A percentile compares a stretch with the other conserved stretches of the same genome.
Conservation (phyloP, 2,797 vertebrate species). For the Bradypus variegatus region DNA sequence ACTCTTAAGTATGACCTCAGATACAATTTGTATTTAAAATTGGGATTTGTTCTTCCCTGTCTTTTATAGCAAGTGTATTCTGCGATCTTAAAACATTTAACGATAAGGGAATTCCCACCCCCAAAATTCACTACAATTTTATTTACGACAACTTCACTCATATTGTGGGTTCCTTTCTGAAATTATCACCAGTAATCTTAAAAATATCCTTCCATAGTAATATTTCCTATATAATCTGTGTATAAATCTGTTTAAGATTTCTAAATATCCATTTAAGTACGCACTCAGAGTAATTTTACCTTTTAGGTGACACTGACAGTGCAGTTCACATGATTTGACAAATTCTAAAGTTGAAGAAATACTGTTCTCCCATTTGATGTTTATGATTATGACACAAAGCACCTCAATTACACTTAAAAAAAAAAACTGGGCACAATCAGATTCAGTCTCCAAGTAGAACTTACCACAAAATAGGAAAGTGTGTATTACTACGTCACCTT, state of each 20-base stretch:
- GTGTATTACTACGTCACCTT: not conserved
- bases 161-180: not conserved
- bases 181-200: not conserved
- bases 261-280: not conserved
- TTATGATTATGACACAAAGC: conserved; percentile 31
- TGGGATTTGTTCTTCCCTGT: not conserved
- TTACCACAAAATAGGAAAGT: not conserved
- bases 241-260: not conserved
- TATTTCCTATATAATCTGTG: conserved; percentile 3
- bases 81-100: not conserved
- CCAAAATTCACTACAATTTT: conserved; percentile 18
- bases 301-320: not conserved
- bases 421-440: not conserved
- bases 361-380: not conserved
- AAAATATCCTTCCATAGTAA: not conserved
- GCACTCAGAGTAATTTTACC: not conserved
- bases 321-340: not conserved
- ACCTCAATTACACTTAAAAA: not conserved
- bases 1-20: not conserved
- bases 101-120: not conserved
- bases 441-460: not conserved
- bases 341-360: conserved; percentile 12
- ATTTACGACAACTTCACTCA: not conserved
- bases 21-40: not conserved
- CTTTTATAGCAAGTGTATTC: not conserved